Evolutionary conservation across 2,797 vertebrate species (phyloP).

Genomic region (Luscinia megarhynchos): DNA sequence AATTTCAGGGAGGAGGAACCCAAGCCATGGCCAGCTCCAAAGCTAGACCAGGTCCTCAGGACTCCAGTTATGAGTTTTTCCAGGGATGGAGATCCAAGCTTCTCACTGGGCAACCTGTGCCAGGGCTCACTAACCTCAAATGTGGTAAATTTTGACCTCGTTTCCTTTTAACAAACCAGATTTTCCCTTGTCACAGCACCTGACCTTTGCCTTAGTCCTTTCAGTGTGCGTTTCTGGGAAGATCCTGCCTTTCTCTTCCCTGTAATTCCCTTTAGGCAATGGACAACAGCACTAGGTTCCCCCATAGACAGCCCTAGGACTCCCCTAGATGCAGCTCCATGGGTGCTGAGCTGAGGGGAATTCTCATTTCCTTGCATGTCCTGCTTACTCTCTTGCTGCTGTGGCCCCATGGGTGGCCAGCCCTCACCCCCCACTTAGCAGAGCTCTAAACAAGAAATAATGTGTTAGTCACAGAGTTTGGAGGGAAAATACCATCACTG

Average conservation of each 20-base stretch:
- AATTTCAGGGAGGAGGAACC: background rate
- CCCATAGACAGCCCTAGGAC: fast-evolving
- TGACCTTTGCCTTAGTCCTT: background rate
- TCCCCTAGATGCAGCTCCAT: background rate
- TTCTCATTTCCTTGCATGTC: fast-evolving
- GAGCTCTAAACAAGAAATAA: background rate
- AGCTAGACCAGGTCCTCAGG: background rate
- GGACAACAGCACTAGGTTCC: background rate
- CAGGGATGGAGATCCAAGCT: background rate
- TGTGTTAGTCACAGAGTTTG: background rate
- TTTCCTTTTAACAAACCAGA: background rate
- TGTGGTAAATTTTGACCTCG: too few species aligned
- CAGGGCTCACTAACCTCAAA: background rate
- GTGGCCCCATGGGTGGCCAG: background rate
- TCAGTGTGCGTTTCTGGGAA: background rate
- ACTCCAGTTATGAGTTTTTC: background rate
- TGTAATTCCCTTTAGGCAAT: background rate
- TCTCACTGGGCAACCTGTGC: background rate
- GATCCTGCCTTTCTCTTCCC: background rate
- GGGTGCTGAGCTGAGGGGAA: background rate
- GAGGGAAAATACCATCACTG: background rate
- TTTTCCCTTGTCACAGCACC: background rate
- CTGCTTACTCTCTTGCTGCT: background rate
- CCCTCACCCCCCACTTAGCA: background rate
- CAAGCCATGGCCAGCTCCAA: background rate